Base-by-base conservation (phyloP, 2,113 vertebrate species). In the Salvator merianae region DNA sequence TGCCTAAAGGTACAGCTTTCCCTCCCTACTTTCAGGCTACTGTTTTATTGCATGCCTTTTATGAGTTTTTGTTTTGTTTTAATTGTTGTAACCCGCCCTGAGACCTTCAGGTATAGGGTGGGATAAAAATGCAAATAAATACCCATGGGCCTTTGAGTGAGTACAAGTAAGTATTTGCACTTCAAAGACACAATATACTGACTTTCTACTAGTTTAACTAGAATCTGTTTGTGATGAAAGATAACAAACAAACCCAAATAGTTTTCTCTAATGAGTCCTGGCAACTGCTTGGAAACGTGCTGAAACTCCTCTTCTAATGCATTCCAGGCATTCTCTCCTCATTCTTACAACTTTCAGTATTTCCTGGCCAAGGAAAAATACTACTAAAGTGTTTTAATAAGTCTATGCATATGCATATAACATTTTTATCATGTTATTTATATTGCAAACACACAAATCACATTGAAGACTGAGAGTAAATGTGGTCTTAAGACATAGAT, bases 391-490 rank as follows among this genome's bases (percentile, higher is more conserved):
- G 59, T 10, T 59, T n/a, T 55, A 40, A 38, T 43, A 74, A 32
- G 30, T 59, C 43, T 9, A 47, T 9, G 10, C 10, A 47, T 9
- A 47, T 47, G 43, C 10, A 47, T 47, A 47, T 47, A 7, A 47
- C 5, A 47, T 7, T 7, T 47, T 47, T 47, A 47, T 20, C 34
- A 32, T 20, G 18, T 32, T 7, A 6, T 9, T 3, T 12, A 4
- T 34, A 32, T 28, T 18, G 26, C 26, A 38, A 32, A 8, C 1
- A 69, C 50, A 10, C 43, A 88, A 81, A 73, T 0, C 22, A 82
- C 43, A 7, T 47, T 47, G 10, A 47, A 47, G 43, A 0, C 0
- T 50, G 43, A 0, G 0, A 71, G 22, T 32, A 0, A 22, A 85
- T 79, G 59, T 30, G 75, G 32, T 2, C 26, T 30, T 7, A 0